A percentile compares a stretch with the other conserved stretches of the same genome.
phyloP scores from a whole-genome alignment of 2,797 vertebrate genomes.

The Sebastes cheni region DNA sequence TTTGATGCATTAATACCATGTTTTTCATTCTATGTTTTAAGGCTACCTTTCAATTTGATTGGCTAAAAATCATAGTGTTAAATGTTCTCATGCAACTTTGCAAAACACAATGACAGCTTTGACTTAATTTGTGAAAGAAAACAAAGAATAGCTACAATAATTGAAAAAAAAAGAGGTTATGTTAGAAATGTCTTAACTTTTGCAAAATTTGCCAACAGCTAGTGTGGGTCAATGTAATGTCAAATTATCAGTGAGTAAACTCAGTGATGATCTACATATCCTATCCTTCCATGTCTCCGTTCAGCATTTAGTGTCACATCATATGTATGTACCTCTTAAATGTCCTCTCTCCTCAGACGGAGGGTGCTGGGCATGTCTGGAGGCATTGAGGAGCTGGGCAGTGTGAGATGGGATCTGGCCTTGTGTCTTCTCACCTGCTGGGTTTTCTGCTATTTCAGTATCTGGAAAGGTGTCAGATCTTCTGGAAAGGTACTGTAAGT shows the following conservation, averaged over 20 bases:
- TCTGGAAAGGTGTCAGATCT: constrained; percentile 72
- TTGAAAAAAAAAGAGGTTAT: too few species aligned
- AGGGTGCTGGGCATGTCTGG: constrained; percentile 52
- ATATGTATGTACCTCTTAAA: neutral
- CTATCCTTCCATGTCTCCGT: too few species aligned
- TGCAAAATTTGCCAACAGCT: too few species aligned
- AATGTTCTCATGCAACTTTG: too few species aligned
- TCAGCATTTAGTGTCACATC: too few species aligned
- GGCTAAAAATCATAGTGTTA: too few species aligned
- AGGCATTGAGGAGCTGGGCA: constrained; percentile 67
- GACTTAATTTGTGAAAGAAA: neutral
- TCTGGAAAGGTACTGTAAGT: constrained; percentile 56
- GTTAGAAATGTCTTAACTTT: too few species aligned
- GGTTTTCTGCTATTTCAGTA: constrained; percentile 67
- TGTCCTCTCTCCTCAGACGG: constrained; percentile 22
- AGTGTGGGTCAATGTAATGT: too few species aligned
- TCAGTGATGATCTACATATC: too few species aligned
- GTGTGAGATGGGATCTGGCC: constrained; percentile 64
- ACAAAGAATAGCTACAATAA: neutral
- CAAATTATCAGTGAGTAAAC: too few species aligned
- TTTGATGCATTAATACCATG: too few species aligned
- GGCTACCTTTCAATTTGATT: neutral
- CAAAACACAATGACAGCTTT: too few species aligned
- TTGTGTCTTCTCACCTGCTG: constrained; percentile 60
- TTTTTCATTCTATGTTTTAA: neutral